These are phyloP conservation scores for Scaptodrosophila lebanonensis DNA, from an alignment of 1,140 invertebrate species.

Conservation along the genomic window DNA sequence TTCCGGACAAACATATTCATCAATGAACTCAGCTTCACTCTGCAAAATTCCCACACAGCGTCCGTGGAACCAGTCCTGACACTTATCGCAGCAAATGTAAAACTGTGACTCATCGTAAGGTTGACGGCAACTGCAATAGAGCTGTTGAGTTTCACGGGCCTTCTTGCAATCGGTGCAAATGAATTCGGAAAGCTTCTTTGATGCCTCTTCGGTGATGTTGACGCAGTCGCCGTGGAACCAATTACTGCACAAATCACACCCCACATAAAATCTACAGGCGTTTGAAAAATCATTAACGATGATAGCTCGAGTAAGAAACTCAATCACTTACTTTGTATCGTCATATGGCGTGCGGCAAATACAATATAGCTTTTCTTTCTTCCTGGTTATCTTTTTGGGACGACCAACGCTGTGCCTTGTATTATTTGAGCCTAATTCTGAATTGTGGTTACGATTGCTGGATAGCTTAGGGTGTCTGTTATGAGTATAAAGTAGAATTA, in stretches of 20 bases:
- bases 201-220: constrained; percentile 94
- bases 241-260: constrained; percentile 97
- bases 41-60: constrained; percentile 97
- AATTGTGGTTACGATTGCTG: constrained; percentile 1
- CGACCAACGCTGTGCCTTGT: constrained; percentile 50
- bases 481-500: not conserved
- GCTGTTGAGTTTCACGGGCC: constrained; percentile 91
- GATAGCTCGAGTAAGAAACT: not conserved
- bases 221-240: constrained; percentile 99
- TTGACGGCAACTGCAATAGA: constrained; percentile 96
- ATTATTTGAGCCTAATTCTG: constrained; percentile 27
- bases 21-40: constrained; percentile 95
- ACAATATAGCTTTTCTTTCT: constrained; percentile 91
- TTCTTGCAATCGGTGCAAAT: constrained; percentile 92
- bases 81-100: constrained; percentile 98
- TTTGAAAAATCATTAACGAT: not conserved
- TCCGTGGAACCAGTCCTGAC: constrained; percentile 99
- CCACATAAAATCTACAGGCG: constrained; percentile 92
- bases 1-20: constrained; percentile 97
- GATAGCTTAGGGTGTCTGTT: constrained; percentile 17
- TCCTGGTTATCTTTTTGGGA: constrained; percentile 78
- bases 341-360: constrained; percentile 96
- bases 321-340: constrained; percentile 86
- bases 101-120: constrained; percentile 99
- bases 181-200: constrained; percentile 92